Conservation (phyloP, 2,888 invertebrate genomes). For the Apocheima hispidaria region DNA sequence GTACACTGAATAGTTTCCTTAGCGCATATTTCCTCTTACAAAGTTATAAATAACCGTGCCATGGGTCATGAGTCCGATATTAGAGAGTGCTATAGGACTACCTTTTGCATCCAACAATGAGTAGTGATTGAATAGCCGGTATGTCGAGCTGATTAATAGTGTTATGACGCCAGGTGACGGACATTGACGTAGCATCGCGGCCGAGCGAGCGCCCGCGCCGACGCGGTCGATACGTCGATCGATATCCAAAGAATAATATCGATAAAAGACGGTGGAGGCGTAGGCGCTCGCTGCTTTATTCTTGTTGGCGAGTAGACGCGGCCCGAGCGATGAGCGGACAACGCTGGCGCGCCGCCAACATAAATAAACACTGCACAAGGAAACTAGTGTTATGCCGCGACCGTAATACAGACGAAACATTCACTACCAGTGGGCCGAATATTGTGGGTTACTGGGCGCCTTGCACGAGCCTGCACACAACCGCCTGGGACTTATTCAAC, state of each 20-base stretch:
- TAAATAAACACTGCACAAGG: conserved; percentile 86
- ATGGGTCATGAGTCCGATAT: conserved; percentile 18
- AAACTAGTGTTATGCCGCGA: conserved; percentile 86
- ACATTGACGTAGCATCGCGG: conserved; percentile 68
- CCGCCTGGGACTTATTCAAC: not conserved
- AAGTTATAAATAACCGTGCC: conserved; percentile 38
- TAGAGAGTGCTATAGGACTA: conserved; percentile 49
- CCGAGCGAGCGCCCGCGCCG: conserved; percentile 51
- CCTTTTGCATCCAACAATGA: conserved; percentile 72
- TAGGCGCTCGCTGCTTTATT: conserved; percentile 71
- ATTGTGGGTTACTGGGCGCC: conserved; percentile 84
- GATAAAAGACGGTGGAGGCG: conserved; percentile 66
- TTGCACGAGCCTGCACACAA: not conserved
- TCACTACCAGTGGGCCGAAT: conserved; percentile 83
- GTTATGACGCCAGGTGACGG: conserved; percentile 76
- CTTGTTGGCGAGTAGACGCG: conserved; percentile 66
- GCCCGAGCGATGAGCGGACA: conserved; percentile 76
- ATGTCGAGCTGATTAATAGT: conserved; percentile 59
- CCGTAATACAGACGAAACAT: conserved; percentile 85
- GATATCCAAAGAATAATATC: conserved; percentile 65
- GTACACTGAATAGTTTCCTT: conserved; percentile 33
- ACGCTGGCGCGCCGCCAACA: conserved; percentile 80
- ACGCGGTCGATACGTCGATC: conserved; percentile 73
- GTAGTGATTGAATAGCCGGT: conserved; percentile 63
- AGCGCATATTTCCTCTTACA: conserved; percentile 33